A percentile compares a stretch with the other conserved stretches of the same genome.
These are phyloP conservation scores for Drosophila lowei DNA, from an alignment of 1,140 invertebrate species.

Conservation along the genomic window DNA sequence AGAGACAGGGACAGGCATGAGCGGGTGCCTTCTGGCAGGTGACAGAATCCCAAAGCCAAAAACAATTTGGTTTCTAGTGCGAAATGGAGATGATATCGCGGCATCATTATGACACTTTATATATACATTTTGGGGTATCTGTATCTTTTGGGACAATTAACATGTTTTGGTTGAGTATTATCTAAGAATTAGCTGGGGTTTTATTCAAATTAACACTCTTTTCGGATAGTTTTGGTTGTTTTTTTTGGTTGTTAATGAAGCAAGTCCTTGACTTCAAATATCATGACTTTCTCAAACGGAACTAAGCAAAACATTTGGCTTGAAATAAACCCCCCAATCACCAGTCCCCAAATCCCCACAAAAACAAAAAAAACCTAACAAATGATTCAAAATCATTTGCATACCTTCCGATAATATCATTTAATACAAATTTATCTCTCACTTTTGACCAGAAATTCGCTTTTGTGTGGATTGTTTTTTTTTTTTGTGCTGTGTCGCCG, in stretches of 20 bases:
- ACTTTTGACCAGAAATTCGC: constrained; percentile 12
- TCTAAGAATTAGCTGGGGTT: constrained; percentile 29
- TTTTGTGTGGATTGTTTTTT: constrained; percentile 27
- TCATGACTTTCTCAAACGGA: constrained; percentile 19
- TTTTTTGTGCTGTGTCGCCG: constrained; percentile 18
- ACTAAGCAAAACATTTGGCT: constrained; percentile 28
- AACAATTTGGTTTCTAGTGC: constrained; percentile 33
- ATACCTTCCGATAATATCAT: no score
- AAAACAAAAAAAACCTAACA: neutral
- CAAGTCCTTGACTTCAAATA: constrained; percentile 15
- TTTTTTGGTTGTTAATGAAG: constrained; percentile 42
- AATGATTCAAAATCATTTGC: constrained; percentile 17
- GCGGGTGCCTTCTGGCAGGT: constrained; percentile 32
- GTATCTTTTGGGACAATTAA: constrained; percentile 39
- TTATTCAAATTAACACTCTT: constrained; percentile 38
- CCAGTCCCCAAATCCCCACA: constrained; percentile 13
- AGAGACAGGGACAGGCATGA: constrained; percentile 1
- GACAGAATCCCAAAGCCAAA: constrained; percentile 27
- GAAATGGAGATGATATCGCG: constrained; percentile 54
- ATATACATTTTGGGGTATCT: constrained; percentile 32
- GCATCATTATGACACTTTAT: constrained; percentile 61
- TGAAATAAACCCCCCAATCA: constrained; percentile 3
- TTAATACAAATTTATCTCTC: constrained; percentile 14
- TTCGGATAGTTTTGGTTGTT: constrained; percentile 11
- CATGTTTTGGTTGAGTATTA: constrained; percentile 25